Evolutionary conservation across 2,797 vertebrate species (phyloP).

Genomic region (Calcarius lapponicus): DNA sequence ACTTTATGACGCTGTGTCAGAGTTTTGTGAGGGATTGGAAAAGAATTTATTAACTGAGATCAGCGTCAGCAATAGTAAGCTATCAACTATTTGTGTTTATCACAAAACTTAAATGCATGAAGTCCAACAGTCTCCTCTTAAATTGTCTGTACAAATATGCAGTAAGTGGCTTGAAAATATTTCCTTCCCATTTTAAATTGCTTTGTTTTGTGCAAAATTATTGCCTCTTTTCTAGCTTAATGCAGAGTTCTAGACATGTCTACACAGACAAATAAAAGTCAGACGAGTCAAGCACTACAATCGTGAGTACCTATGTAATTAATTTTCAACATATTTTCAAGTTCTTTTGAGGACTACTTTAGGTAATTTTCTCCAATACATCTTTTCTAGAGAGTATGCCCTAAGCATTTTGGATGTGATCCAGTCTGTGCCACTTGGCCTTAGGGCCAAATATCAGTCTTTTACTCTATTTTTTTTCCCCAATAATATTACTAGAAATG

Average conservation of each 20-base stretch:
- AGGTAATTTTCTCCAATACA: not conserved
- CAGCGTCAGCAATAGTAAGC: not conserved
- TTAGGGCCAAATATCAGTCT: not conserved
- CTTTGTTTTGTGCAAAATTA: not conserved
- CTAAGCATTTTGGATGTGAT: not conserved
- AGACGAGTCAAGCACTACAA: not conserved
- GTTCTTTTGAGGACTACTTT: not conserved
- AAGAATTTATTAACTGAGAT: not conserved
- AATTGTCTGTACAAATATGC: not conserved
- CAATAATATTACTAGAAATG: not conserved
- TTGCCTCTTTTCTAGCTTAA: not conserved
- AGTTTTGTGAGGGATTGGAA: not conserved
- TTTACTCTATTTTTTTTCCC: not conserved
- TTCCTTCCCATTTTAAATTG: not conserved
- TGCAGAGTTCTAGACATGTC: not conserved
- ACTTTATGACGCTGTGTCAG: not conserved
- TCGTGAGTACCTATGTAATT: not conserved
- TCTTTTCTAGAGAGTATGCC: not conserved
- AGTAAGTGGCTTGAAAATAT: not conserved
- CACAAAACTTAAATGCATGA: not conserved
- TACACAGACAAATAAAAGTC: not conserved
- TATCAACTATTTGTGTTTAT: not conserved
- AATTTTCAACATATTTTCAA: not conserved
- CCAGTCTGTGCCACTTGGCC: not conserved
- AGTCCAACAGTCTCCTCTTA: not conserved